phyloP scores from a whole-genome alignment of 2,797 vertebrate genomes.

The Amphiprion clarkii region DNA sequence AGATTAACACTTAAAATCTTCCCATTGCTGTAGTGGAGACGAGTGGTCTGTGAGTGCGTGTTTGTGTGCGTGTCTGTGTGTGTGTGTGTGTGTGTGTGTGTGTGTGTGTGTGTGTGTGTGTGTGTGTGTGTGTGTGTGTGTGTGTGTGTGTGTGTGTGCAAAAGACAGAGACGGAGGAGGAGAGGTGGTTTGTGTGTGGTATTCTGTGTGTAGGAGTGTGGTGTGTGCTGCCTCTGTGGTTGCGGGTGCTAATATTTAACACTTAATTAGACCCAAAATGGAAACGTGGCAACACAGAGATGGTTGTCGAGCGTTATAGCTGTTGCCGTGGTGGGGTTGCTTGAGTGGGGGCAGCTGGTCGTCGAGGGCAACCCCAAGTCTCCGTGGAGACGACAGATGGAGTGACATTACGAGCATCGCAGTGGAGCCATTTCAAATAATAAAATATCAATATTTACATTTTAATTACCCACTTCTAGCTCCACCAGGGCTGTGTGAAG shows the following conservation, averaged over 20 bases:
- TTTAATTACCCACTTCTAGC: conserved; percentile 99
- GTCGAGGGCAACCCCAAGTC: conserved; percentile 92
- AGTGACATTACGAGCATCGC: conserved; percentile 98
- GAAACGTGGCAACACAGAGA: conserved; percentile 61
- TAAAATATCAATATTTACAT: conserved; percentile 99
- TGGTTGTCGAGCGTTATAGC: conserved; percentile 55
- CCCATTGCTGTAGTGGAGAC: conserved; percentile 88
- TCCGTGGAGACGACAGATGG: conserved; percentile 98
- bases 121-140: conserved; percentile 16
- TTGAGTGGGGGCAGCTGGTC: conserved; percentile 71
- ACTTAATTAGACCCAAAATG: conserved; percentile 83
- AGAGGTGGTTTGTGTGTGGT: conserved; percentile 44
- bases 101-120: conserved; percentile 45
- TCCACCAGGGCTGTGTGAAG: conserved; percentile 90
- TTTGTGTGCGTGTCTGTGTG: conserved; percentile 21
- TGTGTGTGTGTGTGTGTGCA: conserved; percentile 36
- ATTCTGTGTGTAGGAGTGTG: conserved; percentile 38
- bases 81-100: conserved; percentile 40
- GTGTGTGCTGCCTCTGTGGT: conserved; percentile 61
- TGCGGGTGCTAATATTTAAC: conserved; percentile 78
- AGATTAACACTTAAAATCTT: conserved; percentile 99
- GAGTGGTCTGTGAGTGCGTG: conserved; percentile 48
- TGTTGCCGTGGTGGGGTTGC: conserved; percentile 53
- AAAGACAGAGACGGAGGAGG: conserved; percentile 41
- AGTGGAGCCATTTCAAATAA: conserved; percentile 99